Conservation (phyloP, 2,797 vertebrate genomes). For the Artibeus lituratus region DNA sequence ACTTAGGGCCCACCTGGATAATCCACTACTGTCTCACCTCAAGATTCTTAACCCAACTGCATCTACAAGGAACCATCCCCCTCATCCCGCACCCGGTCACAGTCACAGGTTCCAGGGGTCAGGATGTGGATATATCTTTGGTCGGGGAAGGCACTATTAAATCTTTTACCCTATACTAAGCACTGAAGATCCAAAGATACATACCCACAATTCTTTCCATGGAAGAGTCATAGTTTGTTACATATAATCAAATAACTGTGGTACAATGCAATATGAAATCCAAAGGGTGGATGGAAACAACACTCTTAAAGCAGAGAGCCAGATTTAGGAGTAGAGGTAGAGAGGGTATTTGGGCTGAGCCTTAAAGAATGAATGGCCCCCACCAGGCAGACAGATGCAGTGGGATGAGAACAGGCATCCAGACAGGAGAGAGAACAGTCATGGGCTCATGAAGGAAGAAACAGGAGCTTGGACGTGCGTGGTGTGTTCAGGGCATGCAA, state of each 20-base stretch:
- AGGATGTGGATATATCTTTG: background rate
- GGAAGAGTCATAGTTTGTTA: background rate
- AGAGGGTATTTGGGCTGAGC: no score
- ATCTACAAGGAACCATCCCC: background rate
- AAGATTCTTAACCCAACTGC: background rate
- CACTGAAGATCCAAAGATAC: background rate
- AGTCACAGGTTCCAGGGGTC: background rate
- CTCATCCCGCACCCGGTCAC: background rate
- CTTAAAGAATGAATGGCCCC: background rate
- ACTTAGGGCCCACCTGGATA: background rate
- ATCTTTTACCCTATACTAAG: background rate
- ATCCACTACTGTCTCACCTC: background rate
- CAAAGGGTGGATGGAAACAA: background rate
- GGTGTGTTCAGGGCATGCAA: background rate
- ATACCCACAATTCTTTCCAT: background rate
- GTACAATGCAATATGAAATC: background rate
- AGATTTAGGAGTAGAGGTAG: background rate
- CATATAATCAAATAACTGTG: background rate
- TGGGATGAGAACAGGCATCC: background rate
- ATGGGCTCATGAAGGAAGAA: rapidly evolving
- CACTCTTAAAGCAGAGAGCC: background rate
- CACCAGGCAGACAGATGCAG: background rate
- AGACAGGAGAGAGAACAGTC: background rate
- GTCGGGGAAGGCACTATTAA: background rate
- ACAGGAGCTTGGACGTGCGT: rapidly evolving